These are phyloP conservation scores for Caenorhabditis sp. DNA, from an alignment of 2,888 invertebrate species.

Conservation along the genomic window DNA sequence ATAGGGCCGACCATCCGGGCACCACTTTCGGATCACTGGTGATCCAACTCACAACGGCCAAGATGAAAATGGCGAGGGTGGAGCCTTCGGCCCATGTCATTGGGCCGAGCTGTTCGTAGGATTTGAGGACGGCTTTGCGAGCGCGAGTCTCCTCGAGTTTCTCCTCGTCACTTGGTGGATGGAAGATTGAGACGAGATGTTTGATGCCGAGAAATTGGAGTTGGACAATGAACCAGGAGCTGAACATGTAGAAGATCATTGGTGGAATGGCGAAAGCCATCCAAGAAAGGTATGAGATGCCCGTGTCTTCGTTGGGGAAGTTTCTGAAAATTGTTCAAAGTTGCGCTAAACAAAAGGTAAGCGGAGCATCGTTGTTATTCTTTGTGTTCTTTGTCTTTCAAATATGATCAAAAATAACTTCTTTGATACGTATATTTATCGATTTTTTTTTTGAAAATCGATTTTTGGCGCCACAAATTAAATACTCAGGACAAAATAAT, in stretches of 20 bases:
- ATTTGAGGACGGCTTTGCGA: conserved; percentile 40
- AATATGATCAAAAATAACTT: too few relatives aligned
- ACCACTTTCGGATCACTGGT: conserved; percentile 57
- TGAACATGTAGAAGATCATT: conserved; percentile 59
- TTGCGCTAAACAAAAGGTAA: not conserved
- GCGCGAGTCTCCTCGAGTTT: conserved; percentile 43
- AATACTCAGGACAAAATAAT: too few relatives aligned
- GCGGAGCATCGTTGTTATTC: not conserved
- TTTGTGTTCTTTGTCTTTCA: too few relatives aligned
- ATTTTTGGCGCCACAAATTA: too few relatives aligned
- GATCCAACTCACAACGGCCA: conserved; percentile 57
- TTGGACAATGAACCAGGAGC: conserved; percentile 59
- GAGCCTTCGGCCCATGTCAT: conserved; percentile 60
- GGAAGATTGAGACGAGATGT: conserved; percentile 46
- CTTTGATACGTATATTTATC: too few relatives aligned
- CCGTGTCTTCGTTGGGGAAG: conserved; percentile 51
- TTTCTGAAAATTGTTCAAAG: conserved; percentile 18
- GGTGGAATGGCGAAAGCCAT: conserved; percentile 61
- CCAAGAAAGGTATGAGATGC: conserved; percentile 58
- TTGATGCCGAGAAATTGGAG: conserved; percentile 52
- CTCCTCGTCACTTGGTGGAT: conserved; percentile 43
- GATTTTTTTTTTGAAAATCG: too few relatives aligned
- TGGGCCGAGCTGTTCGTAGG: conserved; percentile 52
- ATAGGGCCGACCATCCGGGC: conserved; percentile 55
- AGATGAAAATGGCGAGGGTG: conserved; percentile 46